phyloP scores from a whole-genome alignment of 37 sponge, comb jelly and placozoan genomes.

The Corticium candelabrum region DNA sequence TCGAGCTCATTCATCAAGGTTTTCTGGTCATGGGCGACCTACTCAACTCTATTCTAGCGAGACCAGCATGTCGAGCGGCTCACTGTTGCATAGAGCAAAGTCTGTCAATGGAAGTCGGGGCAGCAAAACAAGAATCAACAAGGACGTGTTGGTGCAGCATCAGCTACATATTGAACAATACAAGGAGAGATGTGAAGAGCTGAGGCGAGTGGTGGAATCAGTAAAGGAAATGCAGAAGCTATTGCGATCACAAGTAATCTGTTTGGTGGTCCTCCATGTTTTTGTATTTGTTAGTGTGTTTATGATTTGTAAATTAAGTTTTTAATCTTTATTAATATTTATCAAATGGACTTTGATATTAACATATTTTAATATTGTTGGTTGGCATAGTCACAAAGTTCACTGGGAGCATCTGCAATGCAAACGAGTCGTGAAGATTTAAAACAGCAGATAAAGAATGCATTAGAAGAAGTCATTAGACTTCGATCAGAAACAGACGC shows the following conservation, averaged over 20 bases:
- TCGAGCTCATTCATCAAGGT: no score
- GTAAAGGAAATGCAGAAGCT: not conserved
- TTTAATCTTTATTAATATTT: constrained; percentile 16
- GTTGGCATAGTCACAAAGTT: no score
- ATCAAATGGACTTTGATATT: no score
- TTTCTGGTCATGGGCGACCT: no score
- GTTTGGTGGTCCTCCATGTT: no score
- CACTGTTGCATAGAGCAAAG: not conserved
- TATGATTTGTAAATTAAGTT: not conserved
- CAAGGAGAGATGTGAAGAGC: not conserved
- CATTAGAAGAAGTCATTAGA: constrained; percentile 54
- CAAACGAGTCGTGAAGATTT: constrained; percentile 9
- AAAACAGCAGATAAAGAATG: constrained; percentile 36
- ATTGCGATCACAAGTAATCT: not conserved
- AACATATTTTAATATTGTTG: no score
- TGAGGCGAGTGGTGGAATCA: not conserved
- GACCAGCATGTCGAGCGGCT: not conserved
- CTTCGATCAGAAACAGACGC: constrained; percentile 58
- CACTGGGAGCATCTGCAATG: not conserved
- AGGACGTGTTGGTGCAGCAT: not conserved
- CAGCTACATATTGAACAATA: not conserved
- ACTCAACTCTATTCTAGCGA: not conserved
- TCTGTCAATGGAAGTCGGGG: no score
- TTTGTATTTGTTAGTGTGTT: no score
- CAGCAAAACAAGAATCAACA: not conserved